phyloP scores from a whole-genome alignment of 2,113 vertebrate species.

The Canis aureus region DNA sequence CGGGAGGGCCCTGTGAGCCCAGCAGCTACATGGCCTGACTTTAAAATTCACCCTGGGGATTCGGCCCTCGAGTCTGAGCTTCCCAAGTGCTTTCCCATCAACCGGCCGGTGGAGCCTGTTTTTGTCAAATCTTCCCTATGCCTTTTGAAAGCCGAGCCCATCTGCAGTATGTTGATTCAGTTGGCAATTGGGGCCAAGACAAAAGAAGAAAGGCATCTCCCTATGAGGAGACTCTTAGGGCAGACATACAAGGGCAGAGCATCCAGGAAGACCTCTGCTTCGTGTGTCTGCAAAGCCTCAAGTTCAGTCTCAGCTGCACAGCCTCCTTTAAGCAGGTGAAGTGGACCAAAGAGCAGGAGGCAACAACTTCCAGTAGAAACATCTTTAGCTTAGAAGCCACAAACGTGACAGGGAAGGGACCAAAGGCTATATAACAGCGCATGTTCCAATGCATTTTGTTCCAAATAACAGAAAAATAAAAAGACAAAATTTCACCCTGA shows the following conservation, averaged over 20 bases:
- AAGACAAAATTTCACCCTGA: neutral
- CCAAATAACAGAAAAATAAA: neutral
- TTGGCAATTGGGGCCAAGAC: neutral
- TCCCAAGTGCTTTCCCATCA: neutral
- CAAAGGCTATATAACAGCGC: fast-evolving
- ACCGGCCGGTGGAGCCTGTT: neutral
- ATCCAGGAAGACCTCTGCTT: neutral
- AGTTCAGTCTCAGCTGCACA: neutral
- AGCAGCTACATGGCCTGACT: constrained; percentile 48
- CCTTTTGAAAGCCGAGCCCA: neutral
- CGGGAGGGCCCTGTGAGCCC: neutral
- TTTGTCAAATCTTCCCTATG: neutral
- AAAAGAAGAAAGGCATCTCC: neutral
- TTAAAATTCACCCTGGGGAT: constrained; percentile 9
- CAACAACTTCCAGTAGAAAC: neutral
- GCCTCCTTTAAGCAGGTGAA: neutral
- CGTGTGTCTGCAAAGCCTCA: fast-evolving
- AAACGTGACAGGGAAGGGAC: neutral
- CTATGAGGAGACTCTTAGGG: neutral
- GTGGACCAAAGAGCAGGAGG: neutral
- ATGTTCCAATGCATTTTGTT: neutral
- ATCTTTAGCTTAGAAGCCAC: neutral
- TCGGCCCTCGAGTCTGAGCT: neutral
- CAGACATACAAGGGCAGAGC: neutral
- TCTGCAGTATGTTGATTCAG: neutral